Conservation (phyloP, 1,140 invertebrate genomes). For the Calliopsis andreniformis region DNA sequence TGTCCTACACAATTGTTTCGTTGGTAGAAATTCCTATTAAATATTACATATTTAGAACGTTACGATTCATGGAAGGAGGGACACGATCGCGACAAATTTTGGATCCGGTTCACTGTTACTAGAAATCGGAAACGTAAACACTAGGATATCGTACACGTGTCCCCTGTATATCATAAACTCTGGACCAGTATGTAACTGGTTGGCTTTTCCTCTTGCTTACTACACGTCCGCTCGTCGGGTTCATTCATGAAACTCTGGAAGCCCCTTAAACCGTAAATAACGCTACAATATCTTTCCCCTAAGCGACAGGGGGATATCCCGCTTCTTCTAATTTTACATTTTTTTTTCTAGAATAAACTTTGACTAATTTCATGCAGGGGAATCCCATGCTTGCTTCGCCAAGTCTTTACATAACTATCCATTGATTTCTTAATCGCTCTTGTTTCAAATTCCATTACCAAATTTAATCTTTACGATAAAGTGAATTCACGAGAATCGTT, state of each 20-base stretch:
- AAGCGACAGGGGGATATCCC: neutral
- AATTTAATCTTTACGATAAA: no score
- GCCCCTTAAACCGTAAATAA: conserved; percentile 35
- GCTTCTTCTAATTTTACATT: neutral
- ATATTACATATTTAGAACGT: no score
- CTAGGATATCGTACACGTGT: conserved; percentile 54
- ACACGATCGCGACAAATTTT: conserved; percentile 22
- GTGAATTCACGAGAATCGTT: no score
- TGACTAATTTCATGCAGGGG: no score
- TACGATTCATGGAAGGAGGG: no score
- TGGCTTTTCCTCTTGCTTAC: conserved; percentile 55
- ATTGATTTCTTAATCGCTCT: no score
- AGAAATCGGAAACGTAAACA: conserved; percentile 55
- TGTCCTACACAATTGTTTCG: no score
- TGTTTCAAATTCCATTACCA: no score
- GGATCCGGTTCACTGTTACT: conserved; percentile 33
- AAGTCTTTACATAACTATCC: no score
- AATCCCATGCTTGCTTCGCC: no score
- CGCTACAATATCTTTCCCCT: neutral
- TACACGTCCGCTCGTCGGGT: conserved; percentile 50
- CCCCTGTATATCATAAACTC: conserved; percentile 60
- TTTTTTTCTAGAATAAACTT: neutral
- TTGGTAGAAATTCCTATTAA: no score
- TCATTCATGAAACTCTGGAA: conserved; percentile 56
- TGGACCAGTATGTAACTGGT: conserved; percentile 13